These are phyloP conservation scores for Habrosyne pyritoides DNA, from an alignment of 2,888 invertebrate species.

Conservation along the genomic window DNA sequence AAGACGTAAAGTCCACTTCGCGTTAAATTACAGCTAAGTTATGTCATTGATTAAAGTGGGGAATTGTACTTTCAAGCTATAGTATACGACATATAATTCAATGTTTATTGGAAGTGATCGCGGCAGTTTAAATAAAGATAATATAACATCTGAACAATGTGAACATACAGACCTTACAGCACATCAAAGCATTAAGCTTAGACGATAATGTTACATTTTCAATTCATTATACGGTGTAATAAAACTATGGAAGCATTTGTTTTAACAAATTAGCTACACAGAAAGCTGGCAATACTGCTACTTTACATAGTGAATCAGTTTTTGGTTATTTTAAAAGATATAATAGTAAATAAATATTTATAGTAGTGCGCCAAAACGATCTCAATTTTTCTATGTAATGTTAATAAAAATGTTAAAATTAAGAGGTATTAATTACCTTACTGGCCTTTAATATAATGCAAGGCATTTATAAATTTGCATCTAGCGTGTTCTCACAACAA, in stretches of 20 bases:
- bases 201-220: background rate
- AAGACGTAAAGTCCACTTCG: background rate
- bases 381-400: background rate
- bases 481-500: background rate
- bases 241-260: background rate
- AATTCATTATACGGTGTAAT: background rate
- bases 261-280: background rate
- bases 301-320: background rate
- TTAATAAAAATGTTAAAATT: conserved; percentile 1
- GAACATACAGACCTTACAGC: too few relatives aligned
- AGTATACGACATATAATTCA: background rate
- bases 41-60: too few relatives aligned
- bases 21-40: too few relatives aligned
- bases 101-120: background rate
- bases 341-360: background rate
- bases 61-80: background rate
- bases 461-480: background rate
- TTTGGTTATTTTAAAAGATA: background rate
- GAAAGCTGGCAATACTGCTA: background rate
- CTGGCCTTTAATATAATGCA: conserved; percentile 1
- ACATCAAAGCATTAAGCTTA: too few relatives aligned
- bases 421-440: conserved; percentile 1
- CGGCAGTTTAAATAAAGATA: background rate
- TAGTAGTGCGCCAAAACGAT: background rate
- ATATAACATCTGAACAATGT: too few relatives aligned